Evolutionary conservation across 2,888 invertebrate genomes (phyloP), one percentile per base, ranked within the genome.

Genomic region (Pammene aurita): DNA sequence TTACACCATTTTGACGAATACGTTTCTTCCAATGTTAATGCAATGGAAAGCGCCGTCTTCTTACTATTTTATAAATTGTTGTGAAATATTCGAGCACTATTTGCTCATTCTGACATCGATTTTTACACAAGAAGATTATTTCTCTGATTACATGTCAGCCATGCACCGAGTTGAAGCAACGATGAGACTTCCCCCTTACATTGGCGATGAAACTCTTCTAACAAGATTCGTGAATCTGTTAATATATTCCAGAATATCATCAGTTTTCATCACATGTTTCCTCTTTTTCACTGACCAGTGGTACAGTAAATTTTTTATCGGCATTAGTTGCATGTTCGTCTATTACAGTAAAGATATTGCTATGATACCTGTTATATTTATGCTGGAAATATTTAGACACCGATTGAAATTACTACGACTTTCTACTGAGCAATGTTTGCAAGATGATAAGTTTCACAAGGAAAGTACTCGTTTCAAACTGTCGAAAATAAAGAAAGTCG

Each of bases 301-400:
- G 13, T 41, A 61, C 18, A 16, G 0, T 4, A 0, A 35, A 5
- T 0, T 48, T 0, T 11, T 26, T 5, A 0, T n/a, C 5, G 14
- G n/a, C 18, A 4, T 50, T 11, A 50, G 38, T 7, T 9, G 7
- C 0, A 18, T 18, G 38, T 18, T 52, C 18, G 38, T 52, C 1
- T 5, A 5, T 9, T 50, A 62, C 48, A 62, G 61, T 18, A 62
- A 38, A 38, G 50, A 50, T 7, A 26, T 50, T 6, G 50, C 50
- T 18, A 18, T 18, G 38, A 16, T 62, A 35, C 61, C 61, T n/a
- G 11, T 62, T 9, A n/a, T 62, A 11, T 16, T 62, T 7, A 50
- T 62, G 18, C 6, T 62, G 13, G 61, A 62, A 18, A 62, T 62
- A 50, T 62, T 50, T 9, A 62, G 61, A 62, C 9, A 41, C 50